Evolutionary conservation across 2,113 vertebrate species (phyloP), one percentile per base, ranked within the genome.

Genomic region (Sterna hirundo): DNA sequence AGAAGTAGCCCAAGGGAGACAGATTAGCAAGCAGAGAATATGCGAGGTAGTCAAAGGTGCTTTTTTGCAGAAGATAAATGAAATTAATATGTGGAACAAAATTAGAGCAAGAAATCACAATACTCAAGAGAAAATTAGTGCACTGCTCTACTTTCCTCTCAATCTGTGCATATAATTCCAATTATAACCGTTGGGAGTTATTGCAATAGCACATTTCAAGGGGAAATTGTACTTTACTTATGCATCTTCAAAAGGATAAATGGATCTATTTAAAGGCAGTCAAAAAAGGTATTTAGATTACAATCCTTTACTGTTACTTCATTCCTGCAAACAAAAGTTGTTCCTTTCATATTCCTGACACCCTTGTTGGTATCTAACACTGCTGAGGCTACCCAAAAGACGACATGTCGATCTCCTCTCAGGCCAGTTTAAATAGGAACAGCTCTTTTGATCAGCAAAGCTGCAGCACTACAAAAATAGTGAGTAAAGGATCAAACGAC

Each of bases 81-180:
- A 94, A 96, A 94, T 91, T 94, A 93, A 89, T 95, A 93, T 51
- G 77, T 76, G 81, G 74, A 91, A 96, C 61, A 83, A 93, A 96
- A 97, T 91, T 94, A 92, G 88, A 97, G 81, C 81, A 94, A 93
- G 94, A 94, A 96, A 97, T 89, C 94, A 94, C 74, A 95, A 94
- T 83, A 83, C 94, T 85, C 96, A 25, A 72, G 94, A 92, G 95
- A 79, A 97, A 94, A 96, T 78, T 40, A 93, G 88, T 44, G 70
- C 40, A 95, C 54, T 93, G 91, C 70, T 96, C 94, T 74, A 97
- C 93, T 97, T 97, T 94, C 44, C 83, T 86, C 86, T 92, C 88
- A 91, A 70, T 87, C 81, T 91, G 89, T 87, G 84, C 70, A 74
- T 72, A 54, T 80, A 91, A 93, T 85, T 94, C 75, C 91, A 94